Base-by-base conservation (phyloP, 1,140 invertebrate species). In the Cherax quadricarinatus region DNA sequence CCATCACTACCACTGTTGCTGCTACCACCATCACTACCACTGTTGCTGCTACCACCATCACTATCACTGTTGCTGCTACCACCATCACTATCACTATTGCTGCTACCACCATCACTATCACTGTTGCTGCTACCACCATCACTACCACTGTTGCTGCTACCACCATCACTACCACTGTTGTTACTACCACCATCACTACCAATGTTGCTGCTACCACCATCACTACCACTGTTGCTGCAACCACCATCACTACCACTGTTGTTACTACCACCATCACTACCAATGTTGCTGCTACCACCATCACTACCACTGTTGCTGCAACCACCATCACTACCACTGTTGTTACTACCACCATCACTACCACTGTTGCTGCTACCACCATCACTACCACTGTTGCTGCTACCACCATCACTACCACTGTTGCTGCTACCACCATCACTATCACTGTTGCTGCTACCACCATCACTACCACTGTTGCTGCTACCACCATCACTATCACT, bases 251-350 rank as follows among this genome's bases (percentile, higher is more conserved):
- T 51, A 82, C 51, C 49, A 82, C 51, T 82, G 21, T 7, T 82
- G 53, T 7, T 51, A 82, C 51, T 82, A 82, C 21, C 53, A 82
- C 51, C 49, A 82, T 7, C 53, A 82, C 51, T 82, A 82, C 51
- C 49, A 41, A 3, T 82, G 49, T 49, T 82, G 49, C 21, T 82
- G 49, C 75, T 78, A 78, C 21, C 21, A n/a, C 75, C 41, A 78
- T 5, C 6, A 78, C 75, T 78, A 78, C 75, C 30, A 41, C 30
- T 2, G 2, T 2, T 41, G 2, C 30, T 41, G 2, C 30, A 1
- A 41, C 30, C 30, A 41, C 30, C 41, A 78, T 41, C 41, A 78
- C 75, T 78, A 10, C 75, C 41, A 78, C 9, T 0, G 6, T 5
- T 78, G 41, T 21, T 78, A 9, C 73, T 78, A 78, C 73, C 41